Percentiles rank a stretch among this genome's conserved stretches.
phyloP scores from a whole-genome alignment of 2,888 invertebrate species.

The Anthophora plumipes region DNA sequence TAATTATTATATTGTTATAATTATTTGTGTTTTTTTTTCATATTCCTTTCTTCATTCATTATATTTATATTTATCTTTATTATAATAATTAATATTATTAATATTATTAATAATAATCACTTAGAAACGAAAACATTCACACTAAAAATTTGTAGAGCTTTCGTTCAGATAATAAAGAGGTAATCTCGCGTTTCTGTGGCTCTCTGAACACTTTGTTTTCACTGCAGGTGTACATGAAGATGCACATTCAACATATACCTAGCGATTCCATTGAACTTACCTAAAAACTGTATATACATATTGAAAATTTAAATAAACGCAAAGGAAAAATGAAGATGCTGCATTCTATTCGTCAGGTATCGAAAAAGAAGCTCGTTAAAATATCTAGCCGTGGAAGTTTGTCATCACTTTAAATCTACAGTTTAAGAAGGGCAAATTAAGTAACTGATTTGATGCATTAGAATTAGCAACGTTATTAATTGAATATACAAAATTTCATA shows the following conservation, averaged over 20 bases:
- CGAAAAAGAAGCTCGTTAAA: constrained; percentile 15
- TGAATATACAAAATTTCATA: constrained; percentile 18
- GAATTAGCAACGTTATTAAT: not conserved
- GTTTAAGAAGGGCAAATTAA: not conserved
- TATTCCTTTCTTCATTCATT: constrained; percentile 61
- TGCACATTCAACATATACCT: not conserved
- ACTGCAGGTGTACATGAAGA: constrained; percentile 31
- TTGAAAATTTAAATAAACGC: constrained; percentile 18
- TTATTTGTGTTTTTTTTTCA: constrained; percentile 70
- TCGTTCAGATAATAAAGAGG: constrained; percentile 63
- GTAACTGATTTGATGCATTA: not conserved
- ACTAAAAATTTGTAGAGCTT: constrained; percentile 74
- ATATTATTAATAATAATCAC: constrained; percentile 69
- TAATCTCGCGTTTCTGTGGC: constrained; percentile 62
- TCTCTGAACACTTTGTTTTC: constrained; percentile 53
- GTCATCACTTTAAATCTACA: not conserved
- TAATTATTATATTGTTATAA: constrained; percentile 76
- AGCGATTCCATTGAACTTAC: constrained; percentile 18
- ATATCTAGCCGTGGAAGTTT: not conserved
- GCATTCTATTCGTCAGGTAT: not conserved
- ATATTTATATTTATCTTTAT: constrained; percentile 64
- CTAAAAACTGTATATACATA: constrained; percentile 36
- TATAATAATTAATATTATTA: constrained; percentile 59
- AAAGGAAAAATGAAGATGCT: constrained; percentile 1
- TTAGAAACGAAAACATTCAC: constrained; percentile 76